phyloP scores from a whole-genome alignment of 2,888 invertebrate genomes.

The Drosophila kokeensis region DNA sequence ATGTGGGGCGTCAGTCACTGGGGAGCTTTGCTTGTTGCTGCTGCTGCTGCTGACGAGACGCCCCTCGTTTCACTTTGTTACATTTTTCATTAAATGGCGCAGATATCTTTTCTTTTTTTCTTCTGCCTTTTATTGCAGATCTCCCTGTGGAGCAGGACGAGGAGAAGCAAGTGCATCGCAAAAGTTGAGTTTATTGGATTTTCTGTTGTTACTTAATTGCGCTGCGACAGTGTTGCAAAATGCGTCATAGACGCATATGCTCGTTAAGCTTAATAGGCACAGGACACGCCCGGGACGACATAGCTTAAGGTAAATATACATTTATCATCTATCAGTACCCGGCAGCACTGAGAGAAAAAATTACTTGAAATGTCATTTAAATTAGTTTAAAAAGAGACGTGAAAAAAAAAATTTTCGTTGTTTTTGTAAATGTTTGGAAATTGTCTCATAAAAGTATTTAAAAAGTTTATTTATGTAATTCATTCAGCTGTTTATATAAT shows the following conservation, averaged over 20 bases:
- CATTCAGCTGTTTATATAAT: neutral
- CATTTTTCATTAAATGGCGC: slow-evolving; percentile 70
- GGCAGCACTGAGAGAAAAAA: slow-evolving; percentile 26
- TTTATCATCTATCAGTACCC: neutral
- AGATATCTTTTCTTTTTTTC: slow-evolving; percentile 24
- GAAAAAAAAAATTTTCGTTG: neutral
- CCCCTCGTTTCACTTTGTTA: slow-evolving; percentile 45
- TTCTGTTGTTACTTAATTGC: slow-evolving; percentile 64
- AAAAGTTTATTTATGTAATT: neutral
- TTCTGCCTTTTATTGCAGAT: slow-evolving; percentile 36
- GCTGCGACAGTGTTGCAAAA: slow-evolving; percentile 42
- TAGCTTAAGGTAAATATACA: slow-evolving; percentile 53
- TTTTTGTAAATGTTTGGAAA: neutral
- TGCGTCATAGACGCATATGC: slow-evolving; percentile 37
- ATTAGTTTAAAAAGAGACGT: neutral
- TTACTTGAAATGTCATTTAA: too few species aligned
- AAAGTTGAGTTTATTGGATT: slow-evolving; percentile 63
- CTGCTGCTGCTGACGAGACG: slow-evolving; percentile 26
- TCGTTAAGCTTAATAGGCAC: slow-evolving; percentile 51
- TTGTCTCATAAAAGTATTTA: neutral
- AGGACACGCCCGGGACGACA: slow-evolving; percentile 49
- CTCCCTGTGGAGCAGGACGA: slow-evolving; percentile 28
- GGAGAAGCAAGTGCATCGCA: slow-evolving; percentile 19
- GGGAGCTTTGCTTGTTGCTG: slow-evolving; percentile 48
- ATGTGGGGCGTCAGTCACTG: slow-evolving; percentile 57